These are phyloP conservation scores for Riptortus pedestris DNA, from an alignment of 1,140 invertebrate species.

Conservation along the genomic window DNA sequence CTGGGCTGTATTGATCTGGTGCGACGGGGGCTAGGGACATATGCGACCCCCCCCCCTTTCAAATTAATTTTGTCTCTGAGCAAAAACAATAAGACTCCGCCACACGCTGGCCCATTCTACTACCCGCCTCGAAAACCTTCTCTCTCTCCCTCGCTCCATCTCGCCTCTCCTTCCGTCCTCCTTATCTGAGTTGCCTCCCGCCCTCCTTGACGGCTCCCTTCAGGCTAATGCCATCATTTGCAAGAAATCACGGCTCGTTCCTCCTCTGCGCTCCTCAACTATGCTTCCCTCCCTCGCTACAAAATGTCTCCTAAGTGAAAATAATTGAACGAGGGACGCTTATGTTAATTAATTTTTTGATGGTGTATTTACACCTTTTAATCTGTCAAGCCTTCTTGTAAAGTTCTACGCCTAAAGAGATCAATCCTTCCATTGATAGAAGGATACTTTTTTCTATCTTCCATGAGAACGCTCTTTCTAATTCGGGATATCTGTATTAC, in stretches of 20 bases:
- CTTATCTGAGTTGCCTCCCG: not conserved
- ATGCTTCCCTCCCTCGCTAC: too few relatives aligned
- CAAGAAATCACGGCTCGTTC: not conserved
- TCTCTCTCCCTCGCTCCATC: not conserved
- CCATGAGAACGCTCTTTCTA: too few relatives aligned
- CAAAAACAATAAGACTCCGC: constrained; percentile 5
- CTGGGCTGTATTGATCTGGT: not conserved
- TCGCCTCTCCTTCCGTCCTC: not conserved
- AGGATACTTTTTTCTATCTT: too few relatives aligned
- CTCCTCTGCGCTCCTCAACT: too few relatives aligned
- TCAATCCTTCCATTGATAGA: too few relatives aligned
- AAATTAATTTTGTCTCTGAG: constrained; percentile 9
- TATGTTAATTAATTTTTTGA: too few relatives aligned
- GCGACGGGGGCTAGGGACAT: not conserved
- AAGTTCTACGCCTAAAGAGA: too few relatives aligned
- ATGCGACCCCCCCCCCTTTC: not conserved
- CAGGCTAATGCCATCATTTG: not conserved
- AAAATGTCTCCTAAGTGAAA: not conserved
- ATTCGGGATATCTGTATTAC: too few relatives aligned
- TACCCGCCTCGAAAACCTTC: not conserved
- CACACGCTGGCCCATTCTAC: not conserved
- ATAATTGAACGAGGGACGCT: not conserved
- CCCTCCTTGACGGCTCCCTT: not conserved
- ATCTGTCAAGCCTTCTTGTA: too few relatives aligned
- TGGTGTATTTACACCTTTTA: too few relatives aligned